Evolutionary conservation across 2,797 vertebrate genomes (phyloP), one percentile per base, ranked within the genome.

Genomic region (Valencia hispanica): DNA sequence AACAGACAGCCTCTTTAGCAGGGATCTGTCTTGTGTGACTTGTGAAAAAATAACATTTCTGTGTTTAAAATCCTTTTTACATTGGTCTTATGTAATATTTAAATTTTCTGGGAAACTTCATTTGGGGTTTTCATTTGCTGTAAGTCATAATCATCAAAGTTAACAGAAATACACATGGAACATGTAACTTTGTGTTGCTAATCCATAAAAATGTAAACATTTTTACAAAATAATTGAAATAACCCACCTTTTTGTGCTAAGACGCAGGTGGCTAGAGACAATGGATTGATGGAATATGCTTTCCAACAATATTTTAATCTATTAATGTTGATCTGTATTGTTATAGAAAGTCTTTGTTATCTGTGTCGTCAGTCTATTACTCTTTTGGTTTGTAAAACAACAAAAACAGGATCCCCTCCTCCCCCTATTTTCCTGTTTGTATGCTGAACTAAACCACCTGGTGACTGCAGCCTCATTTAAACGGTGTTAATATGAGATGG

Each of bases 381-480:
- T 71, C 68, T 48, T 25, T 34, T 51, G 22, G 36, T 39, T 22
- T 39, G 48, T 51, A n/a, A 22, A 51, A 22, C 6, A 2, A n/a
- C 50, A 71, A 0, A 27, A 1, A 59, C 30, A 18, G 27, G 68
- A 20, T 39, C 8, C 48, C 15, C 50, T 77, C 15, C 50, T 17
- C 34, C 15, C 50, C 20, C 34, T 11, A 12, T n/a, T 74, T 53
- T 39, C 68, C 50, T 41, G 17, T 32, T 20, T 72, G 34, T 11
- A 68, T 53, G 68, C 27, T 72, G 66, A 45, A 5, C 36, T 76
- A 55, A 73, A 59, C 61, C 79, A 81, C 70, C n/a, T 4, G n/a
- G 30, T 77, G 5, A 36, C 27, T 63, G 30, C 45, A 68, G 27
- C 12, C 32, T 47, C 8, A 59, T 27, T n/a, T n/a, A 47, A 27